These are phyloP conservation scores for Lycaon pictus DNA, from an alignment of 2,113 vertebrate genomes.

Conservation along the genomic window DNA sequence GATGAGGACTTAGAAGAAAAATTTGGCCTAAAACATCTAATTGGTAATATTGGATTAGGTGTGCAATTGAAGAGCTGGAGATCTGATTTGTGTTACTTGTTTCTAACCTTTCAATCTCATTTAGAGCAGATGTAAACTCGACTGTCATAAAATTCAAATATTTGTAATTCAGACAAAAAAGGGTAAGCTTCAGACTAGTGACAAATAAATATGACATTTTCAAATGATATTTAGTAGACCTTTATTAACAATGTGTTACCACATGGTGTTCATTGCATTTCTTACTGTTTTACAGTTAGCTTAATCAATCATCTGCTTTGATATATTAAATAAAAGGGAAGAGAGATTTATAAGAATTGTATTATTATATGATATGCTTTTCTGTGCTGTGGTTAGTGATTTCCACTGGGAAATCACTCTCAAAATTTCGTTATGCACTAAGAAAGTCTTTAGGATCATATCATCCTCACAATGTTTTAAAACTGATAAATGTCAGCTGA, in stretches of 20 bases:
- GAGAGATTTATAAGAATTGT: constrained; percentile 3
- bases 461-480: constrained; percentile 30
- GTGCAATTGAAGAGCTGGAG: background rate
- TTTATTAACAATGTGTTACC: constrained; percentile 61
- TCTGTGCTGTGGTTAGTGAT: constrained; percentile 10
- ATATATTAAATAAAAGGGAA: background rate
- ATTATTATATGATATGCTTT: constrained; percentile 44
- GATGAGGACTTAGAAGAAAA: constrained; percentile 53
- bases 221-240: constrained; percentile 55
- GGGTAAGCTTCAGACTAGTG: constrained; percentile 47
- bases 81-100: constrained; percentile 68
- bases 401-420: background rate
- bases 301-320: background rate
- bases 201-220: constrained; percentile 60
- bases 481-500: constrained; percentile 18
- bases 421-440: constrained; percentile 32
- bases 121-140: constrained; percentile 57
- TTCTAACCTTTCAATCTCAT: constrained; percentile 68
- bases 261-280: background rate
- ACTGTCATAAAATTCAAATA: constrained; percentile 57
- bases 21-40: constrained; percentile 8
- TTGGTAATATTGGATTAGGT: constrained; percentile 51
- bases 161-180: constrained; percentile 61
- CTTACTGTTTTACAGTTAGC: constrained; percentile 31
- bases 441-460: constrained; percentile 32